Evolutionary conservation across 92 coral and sea anemone genomes (phyloP).

Genomic region (Zoanthus solanderi): DNA sequence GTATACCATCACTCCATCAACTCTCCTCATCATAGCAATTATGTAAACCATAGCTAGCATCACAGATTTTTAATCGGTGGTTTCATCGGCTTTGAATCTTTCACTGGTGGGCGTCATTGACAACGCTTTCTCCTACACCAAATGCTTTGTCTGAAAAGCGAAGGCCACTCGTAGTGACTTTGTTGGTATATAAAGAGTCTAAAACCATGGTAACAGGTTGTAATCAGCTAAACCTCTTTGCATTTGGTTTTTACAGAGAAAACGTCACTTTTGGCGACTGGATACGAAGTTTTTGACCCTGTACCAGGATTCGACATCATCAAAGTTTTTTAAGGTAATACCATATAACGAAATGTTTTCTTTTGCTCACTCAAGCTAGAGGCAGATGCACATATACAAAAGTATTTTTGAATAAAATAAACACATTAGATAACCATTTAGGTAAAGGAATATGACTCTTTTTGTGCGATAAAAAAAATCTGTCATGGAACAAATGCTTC

Average conservation of each 20-base stretch:
- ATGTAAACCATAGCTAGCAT: too few relatives aligned
- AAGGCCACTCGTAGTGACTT: background rate
- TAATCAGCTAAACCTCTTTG: background rate
- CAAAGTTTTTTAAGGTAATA: conserved; percentile 89
- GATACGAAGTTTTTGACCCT: conserved; percentile 95
- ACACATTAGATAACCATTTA: background rate
- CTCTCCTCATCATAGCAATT: too few relatives aligned
- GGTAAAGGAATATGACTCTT: background rate
- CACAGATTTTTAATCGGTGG: too few relatives aligned
- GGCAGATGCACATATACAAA: too few relatives aligned
- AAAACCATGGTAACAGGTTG: background rate
- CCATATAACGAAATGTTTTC: background rate
- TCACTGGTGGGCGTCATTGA: too few relatives aligned
- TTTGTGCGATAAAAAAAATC: background rate
- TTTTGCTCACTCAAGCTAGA: too few relatives aligned
- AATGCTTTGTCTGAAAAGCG: background rate
- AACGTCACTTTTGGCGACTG: conserved; percentile 95
- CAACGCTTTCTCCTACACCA: too few relatives aligned
- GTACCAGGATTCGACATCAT: conserved; percentile 86
- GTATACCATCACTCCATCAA: too few relatives aligned
- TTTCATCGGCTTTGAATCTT: too few relatives aligned
- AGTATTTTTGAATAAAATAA: background rate
- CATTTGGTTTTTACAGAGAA: conserved; percentile 69
- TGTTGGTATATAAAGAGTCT: background rate
- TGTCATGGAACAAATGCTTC: background rate